Evolutionary conservation across 2,113 vertebrate species (phyloP).

Genomic region (Hemicordylus capensis): DNA sequence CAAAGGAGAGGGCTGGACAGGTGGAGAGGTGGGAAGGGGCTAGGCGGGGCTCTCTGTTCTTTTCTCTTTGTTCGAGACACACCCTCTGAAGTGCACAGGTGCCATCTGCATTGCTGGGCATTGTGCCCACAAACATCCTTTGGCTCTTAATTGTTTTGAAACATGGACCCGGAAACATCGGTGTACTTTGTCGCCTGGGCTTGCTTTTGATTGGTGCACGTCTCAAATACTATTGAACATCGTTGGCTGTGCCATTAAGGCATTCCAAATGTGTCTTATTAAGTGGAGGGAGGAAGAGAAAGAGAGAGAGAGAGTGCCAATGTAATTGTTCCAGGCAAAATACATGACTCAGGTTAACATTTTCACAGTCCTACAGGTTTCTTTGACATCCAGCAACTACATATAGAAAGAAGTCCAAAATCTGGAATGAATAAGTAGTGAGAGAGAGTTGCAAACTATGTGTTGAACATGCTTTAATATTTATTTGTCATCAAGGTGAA

Average conservation of each 20-base stretch:
- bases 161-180: not conserved
- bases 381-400: constrained; percentile 24
- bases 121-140: not conserved
- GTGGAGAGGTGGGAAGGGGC: not conserved
- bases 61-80: not conserved
- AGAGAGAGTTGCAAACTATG: too few relatives aligned
- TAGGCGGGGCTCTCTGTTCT: not conserved
- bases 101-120: not conserved
- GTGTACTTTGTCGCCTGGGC: constrained; percentile 1
- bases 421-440: not conserved
- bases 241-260: not conserved
- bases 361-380: constrained; percentile 30
- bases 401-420: fast-evolving
- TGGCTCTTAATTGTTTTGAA: not conserved
- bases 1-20: not conserved
- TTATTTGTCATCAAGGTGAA: not conserved
- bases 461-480: not conserved
- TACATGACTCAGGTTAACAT: not conserved
- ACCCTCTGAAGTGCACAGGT: not conserved
- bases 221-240: not conserved
- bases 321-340: constrained; percentile 16
- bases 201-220: not conserved
- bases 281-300: not conserved
- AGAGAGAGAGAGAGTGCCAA: constrained; percentile 10
- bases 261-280: not conserved